phyloP scores from a whole-genome alignment of 1,140 invertebrate genomes.

The Octopus bimaculoides region DNA sequence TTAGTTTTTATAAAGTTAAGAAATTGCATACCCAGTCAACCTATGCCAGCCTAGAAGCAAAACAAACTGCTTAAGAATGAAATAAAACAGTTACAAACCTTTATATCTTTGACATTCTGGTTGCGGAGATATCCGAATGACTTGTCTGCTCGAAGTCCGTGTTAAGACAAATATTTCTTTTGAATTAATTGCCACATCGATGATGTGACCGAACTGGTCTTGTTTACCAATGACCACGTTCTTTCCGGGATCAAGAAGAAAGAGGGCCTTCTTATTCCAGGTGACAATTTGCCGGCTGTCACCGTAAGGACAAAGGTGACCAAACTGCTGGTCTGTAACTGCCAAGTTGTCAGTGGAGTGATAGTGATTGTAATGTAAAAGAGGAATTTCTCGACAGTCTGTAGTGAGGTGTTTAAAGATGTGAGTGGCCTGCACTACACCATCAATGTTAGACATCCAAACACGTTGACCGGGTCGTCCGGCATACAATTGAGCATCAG shows the following conservation, averaged over 20 bases:
- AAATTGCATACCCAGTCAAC: too few species aligned
- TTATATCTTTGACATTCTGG: slow-evolving; percentile 24
- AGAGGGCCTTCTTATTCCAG: slow-evolving; percentile 70
- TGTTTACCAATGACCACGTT: slow-evolving; percentile 58
- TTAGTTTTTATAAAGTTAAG: too few species aligned
- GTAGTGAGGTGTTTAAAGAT: slow-evolving; percentile 73
- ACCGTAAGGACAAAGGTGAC: slow-evolving; percentile 67
- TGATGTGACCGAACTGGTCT: slow-evolving; percentile 58
- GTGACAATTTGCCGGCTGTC: slow-evolving; percentile 70
- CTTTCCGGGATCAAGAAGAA: slow-evolving; percentile 71
- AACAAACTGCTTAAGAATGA: neutral
- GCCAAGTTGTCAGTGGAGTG: slow-evolving; percentile 13
- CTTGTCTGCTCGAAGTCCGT: slow-evolving; percentile 45
- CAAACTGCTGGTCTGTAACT: slow-evolving; percentile 62
- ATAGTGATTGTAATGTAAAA: slow-evolving; percentile 25
- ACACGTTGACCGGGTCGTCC: slow-evolving; percentile 75
- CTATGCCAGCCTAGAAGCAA: too few species aligned
- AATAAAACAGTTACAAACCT: slow-evolving; percentile 10
- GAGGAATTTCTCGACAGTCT: slow-evolving; percentile 29
- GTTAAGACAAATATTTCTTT: slow-evolving; percentile 77
- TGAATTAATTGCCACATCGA: slow-evolving; percentile 64
- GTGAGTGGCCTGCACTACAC: slow-evolving; percentile 78
- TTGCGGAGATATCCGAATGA: slow-evolving; percentile 38
- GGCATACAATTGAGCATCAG: slow-evolving; percentile 65
- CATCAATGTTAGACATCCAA: slow-evolving; percentile 75